Evolutionary conservation across 2,113 vertebrate species (phyloP).

Genomic region (Xiphorhynchus elegans): DNA sequence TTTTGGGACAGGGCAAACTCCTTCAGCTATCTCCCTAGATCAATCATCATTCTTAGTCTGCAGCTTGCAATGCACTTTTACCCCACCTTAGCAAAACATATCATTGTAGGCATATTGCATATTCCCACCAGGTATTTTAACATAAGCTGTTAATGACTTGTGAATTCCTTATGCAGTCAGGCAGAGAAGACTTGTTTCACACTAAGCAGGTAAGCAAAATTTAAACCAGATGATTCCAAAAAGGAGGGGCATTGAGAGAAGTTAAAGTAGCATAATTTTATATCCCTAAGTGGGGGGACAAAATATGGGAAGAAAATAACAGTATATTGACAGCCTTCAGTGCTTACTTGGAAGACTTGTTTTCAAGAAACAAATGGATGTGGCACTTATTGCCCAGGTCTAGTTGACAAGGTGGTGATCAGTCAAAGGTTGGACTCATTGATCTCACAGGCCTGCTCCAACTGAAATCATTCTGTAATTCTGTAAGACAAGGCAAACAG

Average conservation of each 20-base stretch:
- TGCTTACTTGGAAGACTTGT: constrained; percentile 10
- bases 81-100: constrained; percentile 44
- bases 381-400: background rate
- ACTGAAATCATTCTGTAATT: background rate
- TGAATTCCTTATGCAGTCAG: constrained; percentile 68
- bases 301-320: constrained; percentile 34
- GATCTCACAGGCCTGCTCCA: background rate
- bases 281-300: constrained; percentile 6
- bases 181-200: constrained; percentile 38
- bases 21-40: background rate
- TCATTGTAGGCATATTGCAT: constrained; percentile 21
- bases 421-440: background rate
- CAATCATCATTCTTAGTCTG: constrained; percentile 18
- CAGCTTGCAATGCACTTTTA: constrained; percentile 38
- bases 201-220: constrained; percentile 68
- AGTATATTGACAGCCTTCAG: constrained; percentile 17
- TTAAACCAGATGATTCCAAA: constrained; percentile 66
- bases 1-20: background rate
- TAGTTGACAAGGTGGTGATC: background rate
- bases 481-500: constrained; percentile 35
- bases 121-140: constrained; percentile 67
- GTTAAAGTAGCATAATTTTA: constrained; percentile 65
- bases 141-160: constrained; percentile 74
- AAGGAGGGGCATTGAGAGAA: background rate
- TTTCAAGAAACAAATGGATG: background rate